Evolutionary conservation across 2,888 invertebrate species (phyloP), one percentile per base, ranked within the genome.

Genomic region (Slavum lentiscoides): DNA sequence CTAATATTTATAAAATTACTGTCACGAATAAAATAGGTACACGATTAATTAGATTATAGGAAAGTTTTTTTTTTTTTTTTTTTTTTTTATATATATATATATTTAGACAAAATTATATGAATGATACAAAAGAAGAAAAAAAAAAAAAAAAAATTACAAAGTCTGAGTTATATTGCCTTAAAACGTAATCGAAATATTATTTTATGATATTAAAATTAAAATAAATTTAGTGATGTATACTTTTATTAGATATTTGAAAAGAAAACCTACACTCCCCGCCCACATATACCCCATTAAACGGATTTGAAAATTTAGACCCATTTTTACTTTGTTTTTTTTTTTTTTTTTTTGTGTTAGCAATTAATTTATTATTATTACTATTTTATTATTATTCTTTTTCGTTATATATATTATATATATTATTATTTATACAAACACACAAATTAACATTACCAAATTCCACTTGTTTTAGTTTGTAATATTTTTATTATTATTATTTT

Each of bases 141-240:
- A 74, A 61, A 39, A 15, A 53, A 49, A 19, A 62, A n/a, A 62
- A 39, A 75, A 43, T 17, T 49, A 58, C 59, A 61, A 77, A 80
- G 80, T 80, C 80, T 80, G 80, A 80, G 69, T 80, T 72, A 72
- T 80, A 80, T 72, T 80, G 80, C 80, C 80, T 80, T 80, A 80
- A 76, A 77, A 69, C 43, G 59, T 76, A 76, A 76, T 76, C 9
- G 9, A 59, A 49, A 55, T 59, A 75, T n/a, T 67, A 68, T 67
- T 59, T 68, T 43, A 68, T 30, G 5, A 49, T 68, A 68, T 76
- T 49, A 58, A 68, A 76, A 76, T n/a, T 39, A 76, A 55, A 76
- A 55, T 39, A 53, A 43, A 70, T 69, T 80, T 80, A 80, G 80
- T 30, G 53, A 72, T 72, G 70, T 80, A 58, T 61, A 80, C 64